Evolutionary conservation across 2,113 vertebrate genomes (phyloP).

Genomic region (Melanocharis versteri): DNA sequence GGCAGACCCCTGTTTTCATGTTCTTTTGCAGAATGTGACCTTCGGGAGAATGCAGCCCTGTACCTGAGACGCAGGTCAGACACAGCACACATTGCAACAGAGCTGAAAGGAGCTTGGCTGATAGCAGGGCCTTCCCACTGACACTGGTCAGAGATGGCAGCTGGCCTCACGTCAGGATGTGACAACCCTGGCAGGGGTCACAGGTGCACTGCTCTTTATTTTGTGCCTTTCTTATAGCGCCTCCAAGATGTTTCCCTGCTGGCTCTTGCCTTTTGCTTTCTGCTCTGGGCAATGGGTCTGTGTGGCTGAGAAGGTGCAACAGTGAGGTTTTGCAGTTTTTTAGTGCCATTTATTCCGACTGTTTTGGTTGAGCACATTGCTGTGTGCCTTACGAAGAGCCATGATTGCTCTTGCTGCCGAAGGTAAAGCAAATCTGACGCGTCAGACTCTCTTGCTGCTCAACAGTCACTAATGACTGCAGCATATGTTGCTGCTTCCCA

Average conservation of each 20-base stretch:
- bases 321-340: not conserved
- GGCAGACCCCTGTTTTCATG: not conserved
- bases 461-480: slow-evolving; percentile 54
- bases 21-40: not conserved
- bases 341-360: not conserved
- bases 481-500: slow-evolving; percentile 61
- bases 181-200: not conserved
- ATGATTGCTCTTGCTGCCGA: slow-evolving; percentile 23
- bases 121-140: not conserved
- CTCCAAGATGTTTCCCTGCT: not conserved
- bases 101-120: not conserved
- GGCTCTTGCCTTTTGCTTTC: not conserved
- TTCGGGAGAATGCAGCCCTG: not conserved
- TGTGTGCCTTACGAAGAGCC: not conserved
- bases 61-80: not conserved
- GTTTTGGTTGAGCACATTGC: not conserved
- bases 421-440: slow-evolving; percentile 34
- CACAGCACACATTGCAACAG: not conserved
- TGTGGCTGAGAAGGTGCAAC: not conserved
- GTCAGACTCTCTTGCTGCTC: slow-evolving; percentile 52
- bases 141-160: not conserved
- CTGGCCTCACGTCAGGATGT: fast-evolving
- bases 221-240: not conserved
- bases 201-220: not conserved
- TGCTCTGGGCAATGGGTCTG: not conserved